Base-by-base conservation (phyloP, 2,797 vertebrate genomes). In the Sebastes hubbsi region DNA sequence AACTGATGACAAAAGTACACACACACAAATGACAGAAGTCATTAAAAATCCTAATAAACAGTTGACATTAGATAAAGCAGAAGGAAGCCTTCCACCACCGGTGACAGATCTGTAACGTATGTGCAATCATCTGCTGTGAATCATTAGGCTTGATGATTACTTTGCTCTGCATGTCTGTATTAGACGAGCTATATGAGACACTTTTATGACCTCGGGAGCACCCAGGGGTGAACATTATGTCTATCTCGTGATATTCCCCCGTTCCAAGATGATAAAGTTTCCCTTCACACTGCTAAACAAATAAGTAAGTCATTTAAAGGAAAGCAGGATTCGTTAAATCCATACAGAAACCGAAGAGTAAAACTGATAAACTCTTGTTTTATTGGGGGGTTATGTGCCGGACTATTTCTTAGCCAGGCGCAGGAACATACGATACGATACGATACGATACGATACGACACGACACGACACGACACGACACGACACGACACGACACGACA, bases 141-240 rank as follows among this genome's bases (percentile, higher is more conserved):
- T 59, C 56, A 25, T 34, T 49, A 72, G 3, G 32, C 10, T 25
- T 25, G 32, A 73, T 69, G 42, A 73, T 32, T 34, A 30, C 34
- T 70, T 46, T 60, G 63, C 46, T 16, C 30, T 7, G 55, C 11
- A 9, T 56, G 32, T 55, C 56, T 70, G 66, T 30, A 66, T 77
- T 60, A 77, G 64, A 12, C 0, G 13, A 63, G 32, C 0, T 36
- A 58, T n/a, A 75, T 14, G 5, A 52, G 61, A 60, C 14, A 62
- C n/a, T 55, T 77, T 75, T 62, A 75, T 25, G 61, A 64, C 58
- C 56, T 69, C 59, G 61, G 59, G 36, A 72, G 56, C 56, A 61
- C 42, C 24, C 36, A 49, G 54, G 14, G 52, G 30, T 75, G 36
- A 64, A 52, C 24, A 27, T 60, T 27, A 58, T 8, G 25, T 6